Conservation (phyloP, 2,888 invertebrate species). For the Volucella inflata region DNA sequence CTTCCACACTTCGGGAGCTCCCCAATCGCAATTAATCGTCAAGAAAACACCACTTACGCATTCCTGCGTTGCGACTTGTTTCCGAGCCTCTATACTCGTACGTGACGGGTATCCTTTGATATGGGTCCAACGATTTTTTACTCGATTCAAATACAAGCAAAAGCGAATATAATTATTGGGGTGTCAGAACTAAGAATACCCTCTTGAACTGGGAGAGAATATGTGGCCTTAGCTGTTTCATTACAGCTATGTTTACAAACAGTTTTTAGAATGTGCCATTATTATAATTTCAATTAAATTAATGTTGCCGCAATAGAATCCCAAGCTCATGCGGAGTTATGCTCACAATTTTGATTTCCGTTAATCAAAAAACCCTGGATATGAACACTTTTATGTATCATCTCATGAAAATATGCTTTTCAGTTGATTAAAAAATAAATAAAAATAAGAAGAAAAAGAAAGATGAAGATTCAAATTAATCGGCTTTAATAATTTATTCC, state of each 20-base stretch:
- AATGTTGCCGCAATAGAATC: conserved; percentile 45
- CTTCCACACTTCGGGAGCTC: conserved; percentile 62
- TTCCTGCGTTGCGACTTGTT: conserved; percentile 66
- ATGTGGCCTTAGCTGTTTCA: conserved; percentile 50
- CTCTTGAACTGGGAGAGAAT: conserved; percentile 42
- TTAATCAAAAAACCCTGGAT: conserved; percentile 51
- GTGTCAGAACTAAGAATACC: conserved; percentile 71
- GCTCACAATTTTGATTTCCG: conserved; percentile 32
- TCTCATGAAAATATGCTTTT: conserved; percentile 21
- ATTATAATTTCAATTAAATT: conserved; percentile 73
- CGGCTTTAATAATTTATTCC: conserved; percentile 73
- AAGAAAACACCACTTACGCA: conserved; percentile 73
- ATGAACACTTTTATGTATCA: background rate
- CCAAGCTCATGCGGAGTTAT: conserved; percentile 40
- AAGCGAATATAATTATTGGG: conserved; percentile 66
- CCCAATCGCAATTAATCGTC: conserved; percentile 72
- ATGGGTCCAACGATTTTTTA: background rate
- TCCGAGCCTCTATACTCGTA: conserved; percentile 34
- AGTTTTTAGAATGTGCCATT: conserved; percentile 59
- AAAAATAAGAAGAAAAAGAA: conserved; percentile 28
- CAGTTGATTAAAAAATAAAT: conserved; percentile 60
- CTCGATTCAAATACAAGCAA: conserved; percentile 53
- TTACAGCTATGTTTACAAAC: conserved; percentile 62
- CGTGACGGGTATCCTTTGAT: conserved; percentile 20
- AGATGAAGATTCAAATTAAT: conserved; percentile 71